Evolutionary conservation across 2,797 vertebrate species (phyloP), one percentile per base, ranked within the genome.

Genomic region (Propithecus perrieri): DNA sequence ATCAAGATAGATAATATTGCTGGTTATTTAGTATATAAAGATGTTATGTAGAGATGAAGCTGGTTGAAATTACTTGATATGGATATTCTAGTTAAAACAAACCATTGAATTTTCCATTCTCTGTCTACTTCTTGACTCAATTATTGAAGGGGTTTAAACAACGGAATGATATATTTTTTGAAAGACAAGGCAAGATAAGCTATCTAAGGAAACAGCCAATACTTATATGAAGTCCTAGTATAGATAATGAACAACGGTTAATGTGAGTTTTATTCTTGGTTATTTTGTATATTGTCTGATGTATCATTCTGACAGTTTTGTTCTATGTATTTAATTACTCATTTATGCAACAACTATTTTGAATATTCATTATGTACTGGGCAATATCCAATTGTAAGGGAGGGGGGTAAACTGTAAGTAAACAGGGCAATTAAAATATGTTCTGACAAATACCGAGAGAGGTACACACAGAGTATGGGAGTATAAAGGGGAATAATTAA

Each of bases 1-100:
- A 96, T 38, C 30, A 96, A 97, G 75, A 71, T 71, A 95, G 91
- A 95, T 43, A 96, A 91, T 94, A 96, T 79, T 96, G 89, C 59
- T 65, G 63, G 81, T 91, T 84, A 72, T 94, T 96, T 59, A 96
- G 78, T 81, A 41, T 0, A 0, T 69, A 93, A 93, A 63, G 93
- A 95, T 96, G 14, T 95, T 97, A 95, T 94, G 38, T 18, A 87
- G 59, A 41, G 48, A 65, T 92, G 91, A 84, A 85, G 0, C 35
- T 72, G 33, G 43, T 46, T 97, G 17, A 93, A 95, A 91, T 96
- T 89, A 41, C 18, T 90, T 75, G 57, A 92, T 89, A 22, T 75
- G 5, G 15, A 80, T 41, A 74, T 75, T 18, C 33, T 69, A 43
- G 41, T 75, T 93, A 84, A 94, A 90, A 95, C 1, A 86, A 94